These are phyloP conservation scores for Phenganax subtilis DNA, from an alignment of 92 coral and sea anemone genomes.

Conservation along the genomic window DNA sequence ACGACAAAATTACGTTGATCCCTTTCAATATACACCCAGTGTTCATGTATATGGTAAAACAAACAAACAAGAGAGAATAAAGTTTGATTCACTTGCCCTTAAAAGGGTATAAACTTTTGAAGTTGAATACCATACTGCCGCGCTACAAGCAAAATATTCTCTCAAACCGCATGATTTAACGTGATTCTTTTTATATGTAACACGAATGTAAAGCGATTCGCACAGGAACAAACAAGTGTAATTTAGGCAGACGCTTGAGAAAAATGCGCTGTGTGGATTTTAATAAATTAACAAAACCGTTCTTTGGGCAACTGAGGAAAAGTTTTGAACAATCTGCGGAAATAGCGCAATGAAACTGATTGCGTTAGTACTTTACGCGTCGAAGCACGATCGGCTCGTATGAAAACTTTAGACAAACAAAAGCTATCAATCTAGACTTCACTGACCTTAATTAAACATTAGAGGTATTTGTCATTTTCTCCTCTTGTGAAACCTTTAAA, in stretches of 20 bases:
- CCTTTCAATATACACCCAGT: not conserved
- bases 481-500: not conserved
- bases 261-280: not conserved
- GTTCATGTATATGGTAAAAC: too few species aligned
- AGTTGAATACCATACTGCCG: not conserved
- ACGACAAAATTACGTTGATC: too few species aligned
- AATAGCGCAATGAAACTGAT: not conserved
- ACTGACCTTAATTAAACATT: not conserved
- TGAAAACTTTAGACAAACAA: constrained; percentile 1
- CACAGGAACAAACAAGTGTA: constrained; percentile 9
- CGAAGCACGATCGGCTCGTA: not conserved
- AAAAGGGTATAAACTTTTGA: not conserved
- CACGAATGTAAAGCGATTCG: not conserved
- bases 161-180: too few species aligned
- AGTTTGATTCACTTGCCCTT: not conserved
- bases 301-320: not conserved
- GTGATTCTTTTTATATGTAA: too few species aligned
- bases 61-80: too few species aligned
- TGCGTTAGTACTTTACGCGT: not conserved
- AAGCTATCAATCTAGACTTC: not conserved
- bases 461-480: not conserved
- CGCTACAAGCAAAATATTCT: too few species aligned
- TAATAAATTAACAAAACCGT: constrained; percentile 1
- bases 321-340: constrained; percentile 14
- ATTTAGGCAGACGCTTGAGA: constrained; percentile 1